These are phyloP conservation scores for Panzeria rudis DNA, from an alignment of 2,888 invertebrate genomes.

Conservation along the genomic window DNA sequence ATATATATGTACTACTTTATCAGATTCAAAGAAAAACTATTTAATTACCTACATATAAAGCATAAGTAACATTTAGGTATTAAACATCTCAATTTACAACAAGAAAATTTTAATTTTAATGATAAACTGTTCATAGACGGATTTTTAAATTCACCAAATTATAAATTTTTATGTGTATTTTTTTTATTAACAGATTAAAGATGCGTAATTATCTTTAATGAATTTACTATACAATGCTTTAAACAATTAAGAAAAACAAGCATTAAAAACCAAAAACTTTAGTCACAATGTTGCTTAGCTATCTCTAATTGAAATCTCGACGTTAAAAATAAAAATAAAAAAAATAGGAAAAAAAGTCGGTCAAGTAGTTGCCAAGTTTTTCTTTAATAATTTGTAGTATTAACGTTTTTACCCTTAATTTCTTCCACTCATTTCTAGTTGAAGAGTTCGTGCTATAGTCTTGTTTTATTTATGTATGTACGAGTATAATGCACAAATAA, in stretches of 20 bases:
- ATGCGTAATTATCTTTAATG: not conserved
- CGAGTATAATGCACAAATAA: not conserved
- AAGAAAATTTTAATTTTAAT: not conserved
- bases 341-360: too few relatives aligned
- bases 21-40: too few relatives aligned
- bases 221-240: not conserved
- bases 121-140: not conserved
- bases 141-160: not conserved
- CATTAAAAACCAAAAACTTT: not conserved
- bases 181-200: not conserved
- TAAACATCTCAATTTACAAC: too few relatives aligned
- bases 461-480: not conserved
- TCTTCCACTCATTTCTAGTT: constrained; percentile 1
- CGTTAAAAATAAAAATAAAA: not conserved
- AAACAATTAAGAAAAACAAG: not conserved
- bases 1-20: too few relatives aligned
- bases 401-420: constrained; percentile 18
- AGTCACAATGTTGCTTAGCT: constrained; percentile 1
- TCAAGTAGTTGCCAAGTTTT: constrained; percentile 44
- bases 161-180: not conserved
- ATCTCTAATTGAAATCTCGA: constrained; percentile 33
- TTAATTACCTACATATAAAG: too few relatives aligned
- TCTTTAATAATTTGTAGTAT: constrained; percentile 23
- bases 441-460: not conserved
- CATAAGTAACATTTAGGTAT: too few relatives aligned